These are phyloP conservation scores for Dascillus cervinus DNA, from an alignment of 2,888 invertebrate species.

Conservation along the genomic window DNA sequence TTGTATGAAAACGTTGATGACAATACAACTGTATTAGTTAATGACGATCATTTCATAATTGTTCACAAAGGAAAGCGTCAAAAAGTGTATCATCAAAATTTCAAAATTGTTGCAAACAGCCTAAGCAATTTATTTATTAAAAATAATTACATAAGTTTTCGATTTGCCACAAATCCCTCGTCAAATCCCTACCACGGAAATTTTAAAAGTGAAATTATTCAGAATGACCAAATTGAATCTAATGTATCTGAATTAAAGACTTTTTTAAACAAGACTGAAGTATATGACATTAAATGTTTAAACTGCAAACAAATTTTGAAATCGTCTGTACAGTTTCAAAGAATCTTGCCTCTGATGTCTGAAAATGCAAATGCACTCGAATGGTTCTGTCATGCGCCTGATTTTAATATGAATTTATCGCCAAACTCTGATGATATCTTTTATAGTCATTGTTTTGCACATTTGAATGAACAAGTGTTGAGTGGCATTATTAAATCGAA, in stretches of 20 bases:
- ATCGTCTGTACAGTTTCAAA: slow-evolving; percentile 43
- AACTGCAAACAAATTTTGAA: slow-evolving; percentile 31
- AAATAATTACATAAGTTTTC: slow-evolving; percentile 32
- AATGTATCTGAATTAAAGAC: slow-evolving; percentile 24
- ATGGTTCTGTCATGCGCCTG: slow-evolving; percentile 55
- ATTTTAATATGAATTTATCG: slow-evolving; percentile 32
- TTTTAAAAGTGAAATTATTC: slow-evolving; percentile 32
- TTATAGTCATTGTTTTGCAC: slow-evolving; percentile 50
- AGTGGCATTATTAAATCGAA: slow-evolving; percentile 40
- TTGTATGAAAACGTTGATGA: too few species aligned
- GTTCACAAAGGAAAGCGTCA: slow-evolving; percentile 17
- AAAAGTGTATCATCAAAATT: slow-evolving; percentile 19
- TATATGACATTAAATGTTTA: slow-evolving; percentile 44
- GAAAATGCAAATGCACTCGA: slow-evolving; percentile 53
- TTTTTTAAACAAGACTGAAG: slow-evolving; percentile 42
- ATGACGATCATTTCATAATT: slow-evolving; percentile 22
- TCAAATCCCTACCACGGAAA: slow-evolving; percentile 24
- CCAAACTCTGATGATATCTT: slow-evolving; percentile 50
- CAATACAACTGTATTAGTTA: slow-evolving; percentile 24
- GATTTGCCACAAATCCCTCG: slow-evolving; percentile 31
- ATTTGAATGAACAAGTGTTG: slow-evolving; percentile 39
- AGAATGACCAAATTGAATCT: slow-evolving; percentile 6
- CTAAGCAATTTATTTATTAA: slow-evolving; percentile 30
- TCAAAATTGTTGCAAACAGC: slow-evolving; percentile 28
- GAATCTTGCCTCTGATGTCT: slow-evolving; percentile 56